Base-by-base conservation (phyloP, 2,113 vertebrate species). In the Geothlypis trichas region DNA sequence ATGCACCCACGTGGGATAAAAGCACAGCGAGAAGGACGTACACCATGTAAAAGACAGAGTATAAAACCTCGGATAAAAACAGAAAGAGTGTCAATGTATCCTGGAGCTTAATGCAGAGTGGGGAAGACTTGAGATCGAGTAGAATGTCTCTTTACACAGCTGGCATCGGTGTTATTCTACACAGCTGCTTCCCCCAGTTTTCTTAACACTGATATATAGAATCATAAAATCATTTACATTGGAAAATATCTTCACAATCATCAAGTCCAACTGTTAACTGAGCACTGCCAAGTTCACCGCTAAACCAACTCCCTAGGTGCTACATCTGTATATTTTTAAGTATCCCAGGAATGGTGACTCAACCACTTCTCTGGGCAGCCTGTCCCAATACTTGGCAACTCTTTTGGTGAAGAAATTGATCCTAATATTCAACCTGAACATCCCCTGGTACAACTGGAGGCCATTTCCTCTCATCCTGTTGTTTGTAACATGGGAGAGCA, bases 291-390 rank as follows among this genome's bases (percentile, higher is more conserved):
- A 61, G 24, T 31, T 39, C n/a, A 47, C 9, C 30, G 47, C 30
- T 55, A 69, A 55, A 54, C 21, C n/a, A 22, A 54, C 54, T 26
- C 30, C 46, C 30, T 47, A 30, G 31, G 20, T 27, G 11, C 21
- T 54, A 19, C 11, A 47, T 21, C 30, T 11, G 15, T 21, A 19
- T 0, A 0, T 13, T n/a, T 83, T 62, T 35, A 68, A 35, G 33
- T 41, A 47, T 14, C 11, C 21, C 21, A 15, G 30, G 17, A 68
- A 55, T 22, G 17, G n/a, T 30, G 26, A 47, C n/a, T 15, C 26
- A 41, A 5, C 11, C 26, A 49, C 47, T 62, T 62, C 47, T 37
- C 26, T 35, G n/a, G 24, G 28, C 11, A 62, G 41, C 14, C 47
- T 62, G 24, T 76, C 21, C 17, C n/a, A 41, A 4, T 47, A n/a